A percentile compares a stretch with the other conserved stretches of the same genome.
These are phyloP conservation scores for Goniozus legneri DNA, from an alignment of 1,140 invertebrate species.

Conservation along the genomic window DNA sequence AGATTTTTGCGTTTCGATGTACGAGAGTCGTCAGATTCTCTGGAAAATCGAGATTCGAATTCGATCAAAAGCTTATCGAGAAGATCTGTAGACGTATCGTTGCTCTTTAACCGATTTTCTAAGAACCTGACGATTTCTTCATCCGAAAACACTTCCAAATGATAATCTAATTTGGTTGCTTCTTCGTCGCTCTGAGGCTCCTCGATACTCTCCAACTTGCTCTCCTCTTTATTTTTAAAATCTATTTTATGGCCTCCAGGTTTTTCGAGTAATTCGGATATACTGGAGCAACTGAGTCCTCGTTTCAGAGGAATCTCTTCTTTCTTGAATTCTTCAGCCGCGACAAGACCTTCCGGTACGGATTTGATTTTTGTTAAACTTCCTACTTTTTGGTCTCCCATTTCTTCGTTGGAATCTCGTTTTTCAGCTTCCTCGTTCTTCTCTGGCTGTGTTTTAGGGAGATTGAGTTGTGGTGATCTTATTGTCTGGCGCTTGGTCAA, in stretches of 20 bases:
- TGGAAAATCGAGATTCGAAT: conserved; percentile 24
- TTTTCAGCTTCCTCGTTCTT: background rate
- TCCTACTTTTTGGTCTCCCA: background rate
- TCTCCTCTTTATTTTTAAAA: background rate
- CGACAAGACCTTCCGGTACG: background rate
- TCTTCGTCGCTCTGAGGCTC: too few species aligned
- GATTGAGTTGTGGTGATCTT: background rate
- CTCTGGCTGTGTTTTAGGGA: background rate
- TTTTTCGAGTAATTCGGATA: too few species aligned
- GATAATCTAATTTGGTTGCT: too few species aligned
- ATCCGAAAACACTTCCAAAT: conserved; percentile 18
- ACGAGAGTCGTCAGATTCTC: background rate
- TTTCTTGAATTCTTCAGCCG: background rate
- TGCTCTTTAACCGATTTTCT: conserved; percentile 8
- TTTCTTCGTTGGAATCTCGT: background rate
- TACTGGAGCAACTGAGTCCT: conserved; percentile 1
- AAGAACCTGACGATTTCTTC: conserved; percentile 28
- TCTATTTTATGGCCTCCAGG: background rate
- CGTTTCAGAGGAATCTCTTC: background rate
- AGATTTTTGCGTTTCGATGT: conserved; percentile 15
- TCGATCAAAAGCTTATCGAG: conserved; percentile 24
- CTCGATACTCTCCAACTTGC: too few species aligned
- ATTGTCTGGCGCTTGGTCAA: background rate
- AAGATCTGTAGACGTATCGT: conserved; percentile 14
- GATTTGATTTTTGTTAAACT: conserved; percentile 10